These are phyloP conservation scores for Bombus picipes DNA, from an alignment of 1,140 invertebrate genomes.

Conservation along the genomic window DNA sequence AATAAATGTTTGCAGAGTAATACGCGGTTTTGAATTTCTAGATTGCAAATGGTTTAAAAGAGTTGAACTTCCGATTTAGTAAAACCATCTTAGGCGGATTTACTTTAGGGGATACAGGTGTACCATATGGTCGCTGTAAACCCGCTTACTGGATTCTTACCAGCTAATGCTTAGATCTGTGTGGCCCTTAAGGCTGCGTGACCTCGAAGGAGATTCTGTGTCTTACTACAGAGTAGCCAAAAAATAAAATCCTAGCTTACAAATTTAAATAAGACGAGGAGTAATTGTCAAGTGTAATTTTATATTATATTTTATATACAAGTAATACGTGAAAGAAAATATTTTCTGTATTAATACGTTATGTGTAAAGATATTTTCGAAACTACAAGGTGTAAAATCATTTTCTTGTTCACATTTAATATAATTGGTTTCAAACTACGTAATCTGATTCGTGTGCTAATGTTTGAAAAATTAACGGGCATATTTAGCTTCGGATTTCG, in stretches of 20 bases:
- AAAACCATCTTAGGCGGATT: not conserved
- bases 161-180: constrained; percentile 14
- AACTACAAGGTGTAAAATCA: not conserved
- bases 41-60: not conserved
- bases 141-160: not conserved
- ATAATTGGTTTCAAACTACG: not conserved
- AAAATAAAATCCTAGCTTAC: not conserved
- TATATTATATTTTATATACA: not conserved
- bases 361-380: not conserved
- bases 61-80: not conserved
- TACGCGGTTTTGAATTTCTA: not conserved
- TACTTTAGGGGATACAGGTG: not conserved
- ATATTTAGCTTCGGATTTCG: not conserved
- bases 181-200: not conserved
- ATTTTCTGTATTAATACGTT: not conserved
- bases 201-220: not conserved
- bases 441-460: not conserved
- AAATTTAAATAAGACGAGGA: no score
- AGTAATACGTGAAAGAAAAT: not conserved
- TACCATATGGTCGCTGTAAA: constrained; percentile 9
- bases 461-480: not conserved
- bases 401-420: not conserved
- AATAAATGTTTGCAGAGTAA: not conserved
- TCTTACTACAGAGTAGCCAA: not conserved
- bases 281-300: not conserved